These are phyloP conservation scores for Phoxinus dragarum DNA, from an alignment of 2,797 vertebrate genomes.

Conservation along the genomic window DNA sequence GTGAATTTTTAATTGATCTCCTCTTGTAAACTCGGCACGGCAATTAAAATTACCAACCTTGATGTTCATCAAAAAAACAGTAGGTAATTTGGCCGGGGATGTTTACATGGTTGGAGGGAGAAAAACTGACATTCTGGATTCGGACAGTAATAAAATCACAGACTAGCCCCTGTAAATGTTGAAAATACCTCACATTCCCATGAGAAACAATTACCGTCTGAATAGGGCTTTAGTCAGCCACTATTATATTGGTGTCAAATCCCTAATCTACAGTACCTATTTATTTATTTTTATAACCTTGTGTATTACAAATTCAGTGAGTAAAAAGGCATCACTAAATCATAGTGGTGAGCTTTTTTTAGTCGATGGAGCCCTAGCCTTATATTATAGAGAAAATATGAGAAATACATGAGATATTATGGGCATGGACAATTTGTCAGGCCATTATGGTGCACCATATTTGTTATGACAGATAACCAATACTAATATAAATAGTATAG, in stretches of 20 bases:
- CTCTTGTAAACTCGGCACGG: too few relatives aligned
- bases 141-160: too few relatives aligned
- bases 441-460: not conserved
- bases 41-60: too few relatives aligned
- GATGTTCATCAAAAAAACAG: too few relatives aligned
- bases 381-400: not conserved
- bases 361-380: not conserved
- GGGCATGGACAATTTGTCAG: not conserved
- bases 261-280: not conserved
- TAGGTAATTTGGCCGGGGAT: too few relatives aligned
- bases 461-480: not conserved
- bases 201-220: too few relatives aligned
- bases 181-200: too few relatives aligned
- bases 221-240: not conserved
- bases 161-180: too few relatives aligned
- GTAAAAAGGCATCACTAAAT: not conserved
- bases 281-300: conserved; percentile 21
- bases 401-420: not conserved
- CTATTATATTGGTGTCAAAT: not conserved
- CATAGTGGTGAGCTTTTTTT: not conserved
- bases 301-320: not conserved
- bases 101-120: too few relatives aligned
- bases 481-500: not conserved
- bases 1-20: too few relatives aligned
- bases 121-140: too few relatives aligned